Evolutionary conservation across 2,888 invertebrate genomes (phyloP).

Genomic region (Protodeltote pygarga): DNA sequence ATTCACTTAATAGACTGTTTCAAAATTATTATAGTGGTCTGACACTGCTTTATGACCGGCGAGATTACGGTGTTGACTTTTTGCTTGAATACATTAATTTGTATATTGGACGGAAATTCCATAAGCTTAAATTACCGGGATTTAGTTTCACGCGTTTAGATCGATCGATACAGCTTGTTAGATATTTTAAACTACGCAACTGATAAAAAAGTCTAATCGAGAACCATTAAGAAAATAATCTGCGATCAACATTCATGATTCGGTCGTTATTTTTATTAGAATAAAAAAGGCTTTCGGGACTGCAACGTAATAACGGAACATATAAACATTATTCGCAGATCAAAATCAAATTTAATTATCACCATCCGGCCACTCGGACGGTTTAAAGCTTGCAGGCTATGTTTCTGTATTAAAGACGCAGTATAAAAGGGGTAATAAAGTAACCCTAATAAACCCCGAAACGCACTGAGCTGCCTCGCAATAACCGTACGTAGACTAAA

Average conservation of each 20-base stretch:
- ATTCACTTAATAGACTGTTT: constrained; percentile 86
- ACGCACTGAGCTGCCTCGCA: constrained; percentile 76
- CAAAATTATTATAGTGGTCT: constrained; percentile 82
- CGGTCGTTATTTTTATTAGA: constrained; percentile 57
- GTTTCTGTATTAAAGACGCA: constrained; percentile 70
- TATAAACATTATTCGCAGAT: constrained; percentile 76
- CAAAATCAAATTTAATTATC: constrained; percentile 79
- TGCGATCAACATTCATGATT: constrained; percentile 66
- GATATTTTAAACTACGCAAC: constrained; percentile 47
- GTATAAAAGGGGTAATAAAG: constrained; percentile 80
- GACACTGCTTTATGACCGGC: constrained; percentile 76
- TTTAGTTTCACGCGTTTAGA: constrained; percentile 41
- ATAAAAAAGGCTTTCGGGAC: constrained; percentile 64
- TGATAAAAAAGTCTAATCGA: constrained; percentile 59
- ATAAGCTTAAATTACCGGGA: constrained; percentile 52
- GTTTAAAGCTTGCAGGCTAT: constrained; percentile 64
- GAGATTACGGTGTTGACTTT: constrained; percentile 73
- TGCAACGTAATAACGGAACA: constrained; percentile 66
- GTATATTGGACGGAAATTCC: constrained; percentile 59
- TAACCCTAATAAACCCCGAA: constrained; percentile 83
- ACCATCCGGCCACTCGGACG: constrained; percentile 66
- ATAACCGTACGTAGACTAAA: constrained; percentile 85
- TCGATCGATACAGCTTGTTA: constrained; percentile 39
- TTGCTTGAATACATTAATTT: constrained; percentile 65
- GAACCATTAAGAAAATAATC: constrained; percentile 62